phyloP scores from a whole-genome alignment of 2,888 invertebrate species.

The Congeria kusceri region DNA sequence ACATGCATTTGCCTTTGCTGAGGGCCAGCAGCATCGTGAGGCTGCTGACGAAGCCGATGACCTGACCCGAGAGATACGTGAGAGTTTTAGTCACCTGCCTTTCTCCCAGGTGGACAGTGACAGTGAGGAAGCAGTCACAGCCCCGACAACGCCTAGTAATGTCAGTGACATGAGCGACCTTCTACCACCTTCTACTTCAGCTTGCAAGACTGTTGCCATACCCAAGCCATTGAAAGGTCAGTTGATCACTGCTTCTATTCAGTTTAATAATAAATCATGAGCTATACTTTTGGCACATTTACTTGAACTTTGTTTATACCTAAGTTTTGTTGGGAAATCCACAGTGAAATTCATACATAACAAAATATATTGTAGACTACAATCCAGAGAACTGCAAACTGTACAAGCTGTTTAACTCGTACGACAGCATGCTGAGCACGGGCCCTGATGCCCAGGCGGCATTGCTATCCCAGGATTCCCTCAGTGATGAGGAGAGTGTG shows the following conservation, averaged over 20 bases:
- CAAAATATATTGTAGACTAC: slow-evolving; percentile 76
- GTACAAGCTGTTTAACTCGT: slow-evolving; percentile 81
- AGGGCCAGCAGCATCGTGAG: slow-evolving; percentile 83
- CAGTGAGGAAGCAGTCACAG: slow-evolving; percentile 76
- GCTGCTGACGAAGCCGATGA: slow-evolving; percentile 84
- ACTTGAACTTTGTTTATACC: too few species aligned
- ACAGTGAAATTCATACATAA: background rate
- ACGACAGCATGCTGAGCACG: slow-evolving; percentile 80
- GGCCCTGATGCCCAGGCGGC: slow-evolving; percentile 77
- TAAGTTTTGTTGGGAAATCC: too few species aligned
- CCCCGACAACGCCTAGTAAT: slow-evolving; percentile 66
- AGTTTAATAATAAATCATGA: too few species aligned
- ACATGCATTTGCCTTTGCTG: slow-evolving; percentile 82
- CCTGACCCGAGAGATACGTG: slow-evolving; percentile 82
- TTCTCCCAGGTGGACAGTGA: slow-evolving; percentile 84
- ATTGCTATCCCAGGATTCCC: slow-evolving; percentile 77
- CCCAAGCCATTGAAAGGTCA: slow-evolving; percentile 81
- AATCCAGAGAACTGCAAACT: slow-evolving; percentile 77
- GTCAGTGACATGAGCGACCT: slow-evolving; percentile 62
- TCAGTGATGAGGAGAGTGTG: slow-evolving; percentile 82
- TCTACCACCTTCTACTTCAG: slow-evolving; percentile 69
- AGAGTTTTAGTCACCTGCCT: slow-evolving; percentile 83
- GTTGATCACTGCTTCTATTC: background rate
- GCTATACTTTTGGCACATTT: too few species aligned
- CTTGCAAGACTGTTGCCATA: slow-evolving; percentile 76